These are phyloP conservation scores for Thereva nobilitata DNA, from an alignment of 2,888 invertebrate genomes.

Conservation along the genomic window DNA sequence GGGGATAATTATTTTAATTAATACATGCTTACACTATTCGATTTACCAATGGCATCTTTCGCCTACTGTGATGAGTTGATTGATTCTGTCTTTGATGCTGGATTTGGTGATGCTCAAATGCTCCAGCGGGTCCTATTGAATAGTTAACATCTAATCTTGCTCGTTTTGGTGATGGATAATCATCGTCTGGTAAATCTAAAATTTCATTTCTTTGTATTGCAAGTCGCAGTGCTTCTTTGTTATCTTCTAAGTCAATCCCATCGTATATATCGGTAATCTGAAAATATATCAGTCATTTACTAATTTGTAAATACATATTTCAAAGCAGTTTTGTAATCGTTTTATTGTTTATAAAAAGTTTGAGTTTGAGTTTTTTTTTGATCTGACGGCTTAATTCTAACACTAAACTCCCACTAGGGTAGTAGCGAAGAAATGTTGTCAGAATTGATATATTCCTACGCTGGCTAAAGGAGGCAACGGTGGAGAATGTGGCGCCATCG, in stretches of 20 bases:
- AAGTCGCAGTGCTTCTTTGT: constrained; percentile 51
- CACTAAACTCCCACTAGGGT: no score
- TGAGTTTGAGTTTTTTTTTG: background rate
- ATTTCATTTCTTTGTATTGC: constrained; percentile 55
- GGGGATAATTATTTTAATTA: background rate
- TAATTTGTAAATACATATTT: background rate
- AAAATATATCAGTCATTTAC: constrained; percentile 42
- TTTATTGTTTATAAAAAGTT: background rate
- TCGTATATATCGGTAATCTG: constrained; percentile 75
- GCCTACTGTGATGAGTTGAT: constrained; percentile 60
- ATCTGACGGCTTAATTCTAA: no score
- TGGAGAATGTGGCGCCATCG: no score
- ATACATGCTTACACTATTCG: constrained; percentile 50
- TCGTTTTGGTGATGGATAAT: constrained; percentile 56
- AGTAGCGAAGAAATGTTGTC: no score
- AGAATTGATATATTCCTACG: no score
- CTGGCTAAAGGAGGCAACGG: no score
- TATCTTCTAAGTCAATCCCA: constrained; percentile 72
- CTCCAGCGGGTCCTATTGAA: constrained; percentile 60
- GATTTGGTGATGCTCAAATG: constrained; percentile 50
- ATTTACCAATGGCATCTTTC: constrained; percentile 68
- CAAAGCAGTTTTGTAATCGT: background rate
- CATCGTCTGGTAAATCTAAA: constrained; percentile 59
- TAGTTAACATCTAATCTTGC: constrained; percentile 56
- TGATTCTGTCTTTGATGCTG: constrained; percentile 46